Percentiles rank a stretch among this genome's conserved stretches.
Evolutionary conservation across 2,888 invertebrate species (phyloP).

Genomic region (Drosophila robusta): DNA sequence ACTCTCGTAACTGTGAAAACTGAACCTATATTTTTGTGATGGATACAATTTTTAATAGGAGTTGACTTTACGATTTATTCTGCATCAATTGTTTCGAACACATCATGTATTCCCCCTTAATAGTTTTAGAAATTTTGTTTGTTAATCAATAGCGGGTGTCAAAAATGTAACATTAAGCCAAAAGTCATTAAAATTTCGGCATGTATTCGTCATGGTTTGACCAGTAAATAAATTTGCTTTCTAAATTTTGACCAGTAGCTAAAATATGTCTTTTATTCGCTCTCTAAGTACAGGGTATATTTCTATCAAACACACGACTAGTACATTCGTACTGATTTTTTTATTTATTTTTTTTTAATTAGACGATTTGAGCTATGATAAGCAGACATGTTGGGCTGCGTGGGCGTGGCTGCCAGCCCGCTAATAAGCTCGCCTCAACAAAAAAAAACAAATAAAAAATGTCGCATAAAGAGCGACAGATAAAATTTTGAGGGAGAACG

Average conservation of each 20-base stretch:
- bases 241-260: background rate
- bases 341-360: constrained; percentile 15
- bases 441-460: constrained; percentile 26
- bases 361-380: constrained; percentile 24
- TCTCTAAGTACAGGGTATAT: background rate
- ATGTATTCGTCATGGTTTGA: too few relatives aligned
- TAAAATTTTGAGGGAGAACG: constrained; percentile 16
- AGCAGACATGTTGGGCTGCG: constrained; percentile 18
- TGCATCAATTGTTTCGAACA: too few relatives aligned
- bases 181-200: too few relatives aligned
- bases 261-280: background rate
- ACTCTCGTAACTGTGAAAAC: too few relatives aligned
- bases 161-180: too few relatives aligned
- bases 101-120: too few relatives aligned
- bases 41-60: too few relatives aligned
- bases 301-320: background rate
- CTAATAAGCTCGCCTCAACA: constrained; percentile 33
- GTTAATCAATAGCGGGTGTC: too few relatives aligned
- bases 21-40: too few relatives aligned
- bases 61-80: too few relatives aligned
- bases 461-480: constrained; percentile 43
- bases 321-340: background rate
- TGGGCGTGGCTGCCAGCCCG: constrained; percentile 54
- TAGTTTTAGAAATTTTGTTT: too few relatives aligned
- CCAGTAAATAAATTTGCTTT: background rate